Evolutionary conservation across 2,113 vertebrate species (phyloP).

Genomic region (Plecotus auritus): DNA sequence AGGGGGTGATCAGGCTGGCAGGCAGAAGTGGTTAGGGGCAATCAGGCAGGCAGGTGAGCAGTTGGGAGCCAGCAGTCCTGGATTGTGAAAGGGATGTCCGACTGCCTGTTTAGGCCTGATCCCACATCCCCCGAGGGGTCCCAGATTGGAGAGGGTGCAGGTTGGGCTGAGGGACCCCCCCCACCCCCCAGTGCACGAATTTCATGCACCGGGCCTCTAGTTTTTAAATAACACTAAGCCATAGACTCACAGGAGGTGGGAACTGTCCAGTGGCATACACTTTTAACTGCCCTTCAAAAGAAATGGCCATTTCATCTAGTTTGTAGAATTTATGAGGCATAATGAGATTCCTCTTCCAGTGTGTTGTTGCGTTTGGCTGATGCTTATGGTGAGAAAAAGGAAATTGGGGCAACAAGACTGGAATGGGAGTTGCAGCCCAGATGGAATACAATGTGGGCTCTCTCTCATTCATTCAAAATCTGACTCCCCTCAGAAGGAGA

Average conservation of each 20-base stretch:
- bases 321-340: background rate
- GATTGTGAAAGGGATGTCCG: too few relatives aligned
- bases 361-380: background rate
- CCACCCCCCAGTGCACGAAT: too few relatives aligned
- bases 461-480: slow-evolving; percentile 16
- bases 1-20: too few relatives aligned
- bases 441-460: slow-evolving; percentile 12
- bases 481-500: slow-evolving; percentile 18
- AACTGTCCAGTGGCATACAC: background rate
- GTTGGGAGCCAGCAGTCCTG: too few relatives aligned
- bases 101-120: too few relatives aligned
- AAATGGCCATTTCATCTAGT: background rate
- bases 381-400: slow-evolving; percentile 10
- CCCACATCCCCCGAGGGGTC: too few relatives aligned
- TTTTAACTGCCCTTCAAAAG: background rate
- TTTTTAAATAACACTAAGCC: background rate
- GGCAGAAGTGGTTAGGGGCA: too few relatives aligned
- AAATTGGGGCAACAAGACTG: background rate
- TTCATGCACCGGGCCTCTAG: too few relatives aligned
- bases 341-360: background rate
- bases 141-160: too few relatives aligned
- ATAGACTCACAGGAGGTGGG: background rate
- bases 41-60: too few relatives aligned
- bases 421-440: background rate
- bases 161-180: too few relatives aligned